Evolutionary conservation across 2,797 vertebrate species (phyloP), one percentile per base, ranked within the genome.

Genomic region (Microctenopoma lineatum): DNA sequence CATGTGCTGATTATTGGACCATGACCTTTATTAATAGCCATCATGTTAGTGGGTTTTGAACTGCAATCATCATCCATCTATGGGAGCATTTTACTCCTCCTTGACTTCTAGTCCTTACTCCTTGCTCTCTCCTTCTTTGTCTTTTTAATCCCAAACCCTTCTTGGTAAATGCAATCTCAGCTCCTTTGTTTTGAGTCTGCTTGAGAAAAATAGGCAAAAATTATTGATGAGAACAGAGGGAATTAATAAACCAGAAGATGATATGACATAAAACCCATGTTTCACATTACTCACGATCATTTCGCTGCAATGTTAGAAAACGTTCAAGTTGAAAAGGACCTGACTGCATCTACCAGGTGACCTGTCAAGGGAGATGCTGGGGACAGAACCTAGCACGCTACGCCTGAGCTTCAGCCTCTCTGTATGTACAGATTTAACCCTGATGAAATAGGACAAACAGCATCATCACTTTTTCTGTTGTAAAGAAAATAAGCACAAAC

Each of bases 1-100:
- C n/a, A 59, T 55, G 75, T 15, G 51, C 59, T 70, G 70, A 73
- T 77, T 65, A 62, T 55, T 70, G 55, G 57, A 77, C 70, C 46
- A 2, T 64, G 71, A 67, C 26, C 57, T 70, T 75, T 77, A 66
- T 72, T 65, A 79, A 70, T 48, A 36, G 29, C 46, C 2, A 14
- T n/a, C 10, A 67, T 58, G 57, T 42, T 42, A 26, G 44, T 16
- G 15, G 36, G 36, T 66, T 68, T 21, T 47, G 44, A 3, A 11
- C 16, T 61, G 27, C 57, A 52, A 73, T 70, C 41, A 62, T 38
- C 14, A 18, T 46, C 32, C 47, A 48, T 46, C 34, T 7, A 15
- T 34, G 0, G 38, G 55, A 79, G 41, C n/a, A 59, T 52, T 58
- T 63, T 52, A 48, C n/a, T 44, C 44, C 25, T 53, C 55, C 44